Percentiles rank a stretch among this genome's conserved stretches.
Conservation (phyloP, 2,797 vertebrate species). For the Eleutherodactylus coqui region DNA sequence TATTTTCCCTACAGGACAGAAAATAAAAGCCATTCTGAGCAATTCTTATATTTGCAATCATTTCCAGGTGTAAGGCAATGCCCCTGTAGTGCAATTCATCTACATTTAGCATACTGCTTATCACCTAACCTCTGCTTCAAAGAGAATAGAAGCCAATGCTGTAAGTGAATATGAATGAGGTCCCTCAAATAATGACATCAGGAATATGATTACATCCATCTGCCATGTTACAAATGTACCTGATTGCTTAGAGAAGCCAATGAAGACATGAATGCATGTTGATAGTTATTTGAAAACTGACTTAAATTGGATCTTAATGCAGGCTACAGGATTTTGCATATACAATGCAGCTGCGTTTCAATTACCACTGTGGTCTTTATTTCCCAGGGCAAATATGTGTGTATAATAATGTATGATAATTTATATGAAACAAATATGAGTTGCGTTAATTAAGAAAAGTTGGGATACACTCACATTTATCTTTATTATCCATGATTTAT, state of each 20-base stretch:
- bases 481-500: conserved; percentile 10
- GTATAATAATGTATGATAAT: background rate
- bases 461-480: background rate
- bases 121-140: conserved; percentile 26
- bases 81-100: conserved; percentile 50
- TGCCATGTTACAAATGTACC: conserved; percentile 22
- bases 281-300: conserved; percentile 16
- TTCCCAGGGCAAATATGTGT: background rate
- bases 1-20: conserved; percentile 56
- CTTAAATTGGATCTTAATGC: conserved; percentile 17
- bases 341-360: conserved; percentile 19
- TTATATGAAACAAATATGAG: conserved; percentile 13
- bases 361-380: background rate
- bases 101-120: conserved; percentile 44
- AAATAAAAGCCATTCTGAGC: conserved; percentile 42
- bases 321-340: background rate
- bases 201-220: conserved; percentile 29
- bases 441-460: background rate
- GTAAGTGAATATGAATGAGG: conserved; percentile 66
- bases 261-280: conserved; percentile 12
- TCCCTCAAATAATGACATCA: conserved; percentile 56
- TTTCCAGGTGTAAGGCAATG: conserved; percentile 42
- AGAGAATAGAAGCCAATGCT: conserved; percentile 35
- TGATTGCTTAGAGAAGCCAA: background rate
- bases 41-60: conserved; percentile 53